Percentiles rank a stretch among this genome's conserved stretches.
Conservation (phyloP, 1,140 invertebrate genomes). For the Leptopilina boulardi region DNA sequence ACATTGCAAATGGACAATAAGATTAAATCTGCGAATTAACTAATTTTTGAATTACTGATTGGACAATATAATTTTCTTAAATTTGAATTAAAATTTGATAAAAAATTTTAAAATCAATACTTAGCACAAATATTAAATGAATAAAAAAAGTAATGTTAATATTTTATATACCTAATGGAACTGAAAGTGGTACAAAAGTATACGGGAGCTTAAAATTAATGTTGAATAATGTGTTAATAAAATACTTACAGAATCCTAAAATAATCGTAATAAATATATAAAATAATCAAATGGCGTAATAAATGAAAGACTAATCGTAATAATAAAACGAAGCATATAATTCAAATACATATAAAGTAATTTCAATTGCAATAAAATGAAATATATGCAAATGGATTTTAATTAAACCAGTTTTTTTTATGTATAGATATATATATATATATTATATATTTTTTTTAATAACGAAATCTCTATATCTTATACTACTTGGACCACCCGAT, state of each 20-base stretch:
- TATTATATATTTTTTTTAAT: background rate
- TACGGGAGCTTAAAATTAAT: too few species aligned
- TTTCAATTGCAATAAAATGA: constrained; percentile 1
- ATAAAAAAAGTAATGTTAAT: too few species aligned
- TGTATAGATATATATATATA: background rate
- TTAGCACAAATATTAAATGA: too few species aligned
- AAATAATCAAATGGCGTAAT: background rate
- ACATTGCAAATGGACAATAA: too few species aligned
- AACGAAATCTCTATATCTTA: background rate
- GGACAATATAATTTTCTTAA: too few species aligned
- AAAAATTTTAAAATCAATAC: too few species aligned
- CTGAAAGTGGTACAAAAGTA: too few species aligned
- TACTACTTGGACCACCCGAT: background rate
- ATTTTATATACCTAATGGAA: too few species aligned
- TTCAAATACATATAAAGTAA: background rate
- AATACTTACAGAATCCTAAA: background rate
- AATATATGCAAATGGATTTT: background rate
- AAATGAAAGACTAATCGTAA: background rate
- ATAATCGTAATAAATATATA: background rate
- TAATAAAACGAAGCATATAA: background rate
- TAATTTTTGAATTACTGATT: too few species aligned
- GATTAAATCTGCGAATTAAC: too few species aligned
- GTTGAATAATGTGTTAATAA: too few species aligned
- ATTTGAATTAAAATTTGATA: too few species aligned
- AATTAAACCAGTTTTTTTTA: constrained; percentile 2